Conservation (phyloP, 2,888 invertebrate species). For the Sthenelais limicola region DNA sequence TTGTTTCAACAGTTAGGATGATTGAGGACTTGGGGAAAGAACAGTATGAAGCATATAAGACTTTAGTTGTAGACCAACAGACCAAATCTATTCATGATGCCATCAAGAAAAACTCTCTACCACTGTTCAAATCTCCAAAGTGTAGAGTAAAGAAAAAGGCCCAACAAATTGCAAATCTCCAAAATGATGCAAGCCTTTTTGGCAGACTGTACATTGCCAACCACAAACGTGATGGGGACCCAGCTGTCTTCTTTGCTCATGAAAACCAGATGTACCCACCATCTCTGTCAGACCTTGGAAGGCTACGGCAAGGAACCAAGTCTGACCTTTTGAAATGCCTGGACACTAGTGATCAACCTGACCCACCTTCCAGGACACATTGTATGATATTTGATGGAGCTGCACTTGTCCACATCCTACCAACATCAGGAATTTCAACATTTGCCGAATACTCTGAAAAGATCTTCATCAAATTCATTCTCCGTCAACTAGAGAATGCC, state of each 20-base stretch:
- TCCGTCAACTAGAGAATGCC: not conserved
- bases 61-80: not conserved
- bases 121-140: not conserved
- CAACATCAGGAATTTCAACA: not conserved
- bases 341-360: constrained; percentile 55
- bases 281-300: constrained; percentile 9
- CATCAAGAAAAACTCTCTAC: not conserved
- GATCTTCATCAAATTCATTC: constrained; percentile 1
- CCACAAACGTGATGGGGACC: constrained; percentile 11
- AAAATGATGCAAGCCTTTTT: constrained; percentile 9
- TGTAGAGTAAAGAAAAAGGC: not conserved
- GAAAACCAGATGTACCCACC: constrained; percentile 3
- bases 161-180: not conserved
- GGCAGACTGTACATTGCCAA: constrained; percentile 24
- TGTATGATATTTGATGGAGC: constrained; percentile 17
- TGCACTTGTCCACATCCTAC: constrained; percentile 21
- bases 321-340: constrained; percentile 28
- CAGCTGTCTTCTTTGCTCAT: constrained; percentile 9
- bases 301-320: constrained; percentile 4
- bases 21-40: too few species aligned
- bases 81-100: not conserved
- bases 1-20: not conserved
- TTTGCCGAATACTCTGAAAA: constrained; percentile 16
- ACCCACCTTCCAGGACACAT: not conserved
- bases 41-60: too few species aligned